Percentiles rank a stretch among this genome's conserved stretches.
Evolutionary conservation across 2,797 vertebrate genomes (phyloP).

Genomic region (Oryzias dopingdopingensis): DNA sequence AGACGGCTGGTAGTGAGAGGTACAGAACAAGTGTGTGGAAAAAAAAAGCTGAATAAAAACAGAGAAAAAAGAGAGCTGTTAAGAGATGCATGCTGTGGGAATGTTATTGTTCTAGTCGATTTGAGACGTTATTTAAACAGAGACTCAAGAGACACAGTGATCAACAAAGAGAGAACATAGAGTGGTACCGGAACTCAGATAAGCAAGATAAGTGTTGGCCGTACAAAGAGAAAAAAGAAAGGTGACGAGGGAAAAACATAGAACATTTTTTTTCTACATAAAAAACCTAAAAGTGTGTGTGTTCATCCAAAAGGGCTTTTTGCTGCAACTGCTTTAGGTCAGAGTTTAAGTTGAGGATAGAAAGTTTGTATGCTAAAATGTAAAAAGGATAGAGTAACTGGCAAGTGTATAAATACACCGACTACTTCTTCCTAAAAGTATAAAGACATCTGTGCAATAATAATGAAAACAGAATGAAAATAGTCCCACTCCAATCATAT

Average conservation of each 20-base stretch:
- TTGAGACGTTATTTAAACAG: slow-evolving; percentile 73
- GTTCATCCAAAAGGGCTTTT: background rate
- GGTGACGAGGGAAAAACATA: background rate
- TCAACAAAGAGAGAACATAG: slow-evolving; percentile 40
- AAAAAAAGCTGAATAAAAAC: slow-evolving; percentile 64
- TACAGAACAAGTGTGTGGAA: slow-evolving; percentile 31
- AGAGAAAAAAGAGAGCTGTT: slow-evolving; percentile 65
- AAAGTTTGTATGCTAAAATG: too few species aligned
- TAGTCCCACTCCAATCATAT: slow-evolving; percentile 11
- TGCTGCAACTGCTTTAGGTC: slow-evolving; percentile 22
- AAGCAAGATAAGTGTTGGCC: slow-evolving; percentile 25
- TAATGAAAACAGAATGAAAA: slow-evolving; percentile 67
- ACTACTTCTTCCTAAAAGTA: slow-evolving; percentile 1
- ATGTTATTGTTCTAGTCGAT: slow-evolving; percentile 76
- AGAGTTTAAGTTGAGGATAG: slow-evolving; percentile 5
- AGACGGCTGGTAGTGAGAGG: slow-evolving; percentile 21
- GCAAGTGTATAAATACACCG: slow-evolving; percentile 26
- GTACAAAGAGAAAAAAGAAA: slow-evolving; percentile 17
- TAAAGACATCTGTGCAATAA: slow-evolving; percentile 44
- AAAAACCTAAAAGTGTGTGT: slow-evolving; percentile 7
- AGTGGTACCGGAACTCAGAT: slow-evolving; percentile 29
- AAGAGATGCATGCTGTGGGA: slow-evolving; percentile 73
- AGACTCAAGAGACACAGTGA: slow-evolving; percentile 59
- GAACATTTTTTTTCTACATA: slow-evolving; percentile 1
- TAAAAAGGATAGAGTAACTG: too few species aligned